A percentile compares a stretch with the other conserved stretches of the same genome.
Evolutionary conservation across 2,113 vertebrate genomes (phyloP).

Genomic region (Phalacrocorax aristotelis): DNA sequence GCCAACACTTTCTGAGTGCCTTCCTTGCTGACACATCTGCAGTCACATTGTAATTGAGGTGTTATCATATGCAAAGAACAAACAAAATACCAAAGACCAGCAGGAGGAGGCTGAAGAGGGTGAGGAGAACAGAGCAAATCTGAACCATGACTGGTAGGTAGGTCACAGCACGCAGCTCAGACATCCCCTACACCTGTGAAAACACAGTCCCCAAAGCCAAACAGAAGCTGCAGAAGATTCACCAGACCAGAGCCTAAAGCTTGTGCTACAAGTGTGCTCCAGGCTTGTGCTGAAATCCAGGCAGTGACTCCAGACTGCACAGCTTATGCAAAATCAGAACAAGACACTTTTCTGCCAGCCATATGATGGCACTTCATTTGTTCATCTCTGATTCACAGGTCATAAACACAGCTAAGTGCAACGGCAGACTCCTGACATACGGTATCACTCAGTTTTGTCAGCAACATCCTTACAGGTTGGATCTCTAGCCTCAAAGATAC

Average conservation of each 20-base stretch:
- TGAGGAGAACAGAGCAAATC: background rate
- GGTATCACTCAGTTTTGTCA: background rate
- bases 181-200: background rate
- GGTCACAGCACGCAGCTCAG: background rate
- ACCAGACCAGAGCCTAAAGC: background rate
- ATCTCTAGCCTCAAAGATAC: background rate
- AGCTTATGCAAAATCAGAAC: background rate
- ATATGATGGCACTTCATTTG: background rate
- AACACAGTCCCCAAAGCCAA: background rate
- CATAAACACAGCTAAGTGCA: fast-evolving
- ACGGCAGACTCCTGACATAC: background rate
- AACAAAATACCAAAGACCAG: background rate
- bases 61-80: background rate
- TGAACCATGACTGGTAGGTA: background rate
- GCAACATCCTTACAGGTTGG: background rate
- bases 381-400: background rate
- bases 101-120: background rate
- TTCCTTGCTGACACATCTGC: background rate
- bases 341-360: background rate
- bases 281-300: background rate
- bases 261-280: background rate
- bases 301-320: background rate
- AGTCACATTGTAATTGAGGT: background rate
- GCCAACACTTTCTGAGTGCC: background rate
- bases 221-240: background rate